Percentiles rank a stretch among this genome's conserved stretches.
phyloP scores from a whole-genome alignment of 2,888 invertebrate species.

The Crioceris asparagi region DNA sequence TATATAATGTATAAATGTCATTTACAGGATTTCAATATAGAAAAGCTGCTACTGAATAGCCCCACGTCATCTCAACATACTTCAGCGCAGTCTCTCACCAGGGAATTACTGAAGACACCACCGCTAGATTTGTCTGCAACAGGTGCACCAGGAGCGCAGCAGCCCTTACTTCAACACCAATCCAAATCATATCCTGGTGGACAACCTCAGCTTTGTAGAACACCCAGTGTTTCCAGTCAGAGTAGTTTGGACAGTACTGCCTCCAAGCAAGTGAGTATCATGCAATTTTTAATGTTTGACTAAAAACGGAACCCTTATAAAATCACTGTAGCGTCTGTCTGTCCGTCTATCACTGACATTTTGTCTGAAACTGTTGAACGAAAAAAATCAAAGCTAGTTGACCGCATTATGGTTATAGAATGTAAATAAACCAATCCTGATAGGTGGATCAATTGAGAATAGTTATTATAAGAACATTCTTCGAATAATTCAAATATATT shows the following conservation, averaged over 20 bases:
- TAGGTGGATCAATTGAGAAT: too few relatives aligned
- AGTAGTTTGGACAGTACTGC: slow-evolving; percentile 68
- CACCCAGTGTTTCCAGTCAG: slow-evolving; percentile 73
- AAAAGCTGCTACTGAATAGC: slow-evolving; percentile 51
- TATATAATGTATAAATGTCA: too few relatives aligned
- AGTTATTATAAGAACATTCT: too few relatives aligned
- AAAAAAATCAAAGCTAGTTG: too few relatives aligned
- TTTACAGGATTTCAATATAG: slow-evolving; percentile 53
- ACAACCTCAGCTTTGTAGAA: slow-evolving; percentile 51
- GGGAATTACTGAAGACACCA: slow-evolving; percentile 40
- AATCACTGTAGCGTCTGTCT: too few relatives aligned
- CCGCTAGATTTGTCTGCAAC: slow-evolving; percentile 46
- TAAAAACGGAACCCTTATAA: too few relatives aligned
- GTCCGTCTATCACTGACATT: too few relatives aligned
- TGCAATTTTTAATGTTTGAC: too few relatives aligned
- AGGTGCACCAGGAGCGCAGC: slow-evolving; percentile 7
- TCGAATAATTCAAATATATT: too few relatives aligned
- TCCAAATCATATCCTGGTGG: slow-evolving; percentile 48
- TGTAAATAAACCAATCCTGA: too few relatives aligned
- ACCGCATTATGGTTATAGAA: too few relatives aligned
- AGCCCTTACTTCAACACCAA: slow-evolving; percentile 54
- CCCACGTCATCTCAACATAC: slow-evolving; percentile 47
- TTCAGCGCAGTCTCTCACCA: slow-evolving; percentile 34
- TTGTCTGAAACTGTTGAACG: too few relatives aligned
- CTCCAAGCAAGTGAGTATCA: slow-evolving; percentile 32